These are phyloP conservation scores for Eumerus sabulonum DNA, from an alignment of 2,888 invertebrate species.

Conservation along the genomic window DNA sequence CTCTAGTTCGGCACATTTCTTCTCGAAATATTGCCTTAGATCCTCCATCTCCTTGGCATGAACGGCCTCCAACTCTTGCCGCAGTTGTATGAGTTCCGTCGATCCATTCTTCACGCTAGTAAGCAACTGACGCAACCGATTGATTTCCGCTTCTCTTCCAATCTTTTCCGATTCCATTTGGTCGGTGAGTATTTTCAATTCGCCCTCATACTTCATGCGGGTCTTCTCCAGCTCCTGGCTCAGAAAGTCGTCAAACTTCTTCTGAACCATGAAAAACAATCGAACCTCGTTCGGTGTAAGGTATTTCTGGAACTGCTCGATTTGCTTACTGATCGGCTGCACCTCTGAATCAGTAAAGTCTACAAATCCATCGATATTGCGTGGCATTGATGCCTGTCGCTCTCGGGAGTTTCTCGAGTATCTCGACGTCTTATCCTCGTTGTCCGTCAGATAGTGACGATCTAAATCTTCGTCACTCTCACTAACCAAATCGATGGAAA, in stretches of 20 bases:
- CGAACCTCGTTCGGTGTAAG: conserved; percentile 77
- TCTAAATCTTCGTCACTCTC: conserved; percentile 78
- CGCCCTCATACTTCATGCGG: conserved; percentile 75
- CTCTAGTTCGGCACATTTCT: conserved; percentile 89
- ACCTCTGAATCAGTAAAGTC: conserved; percentile 60
- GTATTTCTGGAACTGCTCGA: conserved; percentile 77
- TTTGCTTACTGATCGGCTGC: conserved; percentile 76
- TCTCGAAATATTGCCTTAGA: conserved; percentile 88
- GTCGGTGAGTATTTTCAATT: conserved; percentile 75
- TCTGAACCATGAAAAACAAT: conserved; percentile 79
- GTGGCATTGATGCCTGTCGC: conserved; percentile 73
- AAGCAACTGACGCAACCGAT: conserved; percentile 80
- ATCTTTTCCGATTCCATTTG: conserved; percentile 82
- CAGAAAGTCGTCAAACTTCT: conserved; percentile 81
- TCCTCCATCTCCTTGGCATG: conserved; percentile 90
- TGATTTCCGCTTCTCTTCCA: conserved; percentile 80
- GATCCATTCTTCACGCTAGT: conserved; percentile 82
- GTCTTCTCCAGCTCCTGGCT: conserved; percentile 81
- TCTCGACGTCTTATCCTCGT: conserved; percentile 73
- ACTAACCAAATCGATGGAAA: conserved; percentile 78
- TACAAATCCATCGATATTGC: conserved; percentile 63
- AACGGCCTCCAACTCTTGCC: conserved; percentile 82
- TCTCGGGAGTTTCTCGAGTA: conserved; percentile 76
- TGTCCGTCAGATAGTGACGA: conserved; percentile 75
- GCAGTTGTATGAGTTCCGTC: conserved; percentile 81